A percentile compares a stretch with the other conserved stretches of the same genome.
These are phyloP conservation scores for Glomeris maerens DNA, from an alignment of 1,140 invertebrate species.

Conservation along the genomic window DNA sequence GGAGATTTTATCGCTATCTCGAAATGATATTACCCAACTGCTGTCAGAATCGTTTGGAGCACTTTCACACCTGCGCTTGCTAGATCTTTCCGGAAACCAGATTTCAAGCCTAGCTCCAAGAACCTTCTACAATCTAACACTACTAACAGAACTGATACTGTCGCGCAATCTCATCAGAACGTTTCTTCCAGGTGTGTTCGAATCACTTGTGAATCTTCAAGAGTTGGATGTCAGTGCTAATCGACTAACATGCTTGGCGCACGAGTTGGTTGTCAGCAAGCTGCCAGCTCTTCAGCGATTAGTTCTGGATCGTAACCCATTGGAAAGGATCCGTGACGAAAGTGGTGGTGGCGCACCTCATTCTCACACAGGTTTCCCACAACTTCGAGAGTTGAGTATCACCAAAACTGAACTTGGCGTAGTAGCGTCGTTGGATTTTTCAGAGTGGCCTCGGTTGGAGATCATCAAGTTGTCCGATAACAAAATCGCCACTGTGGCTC, in stretches of 20 bases:
- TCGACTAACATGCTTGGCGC: slow-evolving; percentile 61
- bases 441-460: slow-evolving; percentile 62
- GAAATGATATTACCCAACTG: slow-evolving; percentile 19
- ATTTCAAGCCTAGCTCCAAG: slow-evolving; percentile 56
- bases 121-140: slow-evolving; percentile 47
- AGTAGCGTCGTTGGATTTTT: slow-evolving; percentile 72
- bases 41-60: slow-evolving; percentile 15
- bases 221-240: slow-evolving; percentile 64
- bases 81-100: slow-evolving; percentile 50
- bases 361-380: background rate
- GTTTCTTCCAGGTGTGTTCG: slow-evolving; percentile 65
- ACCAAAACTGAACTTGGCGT: slow-evolving; percentile 67
- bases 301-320: slow-evolving; percentile 65
- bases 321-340: slow-evolving; percentile 40
- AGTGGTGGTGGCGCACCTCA: slow-evolving; percentile 14
- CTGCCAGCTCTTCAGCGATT: slow-evolving; percentile 54
- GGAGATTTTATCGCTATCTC: slow-evolving; percentile 31
- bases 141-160: slow-evolving; percentile 56
- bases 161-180: slow-evolving; percentile 57
- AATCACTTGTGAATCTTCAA: slow-evolving; percentile 41
- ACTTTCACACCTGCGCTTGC: slow-evolving; percentile 18
- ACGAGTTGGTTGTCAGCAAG: slow-evolving; percentile 54
- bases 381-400: slow-evolving; percentile 57
- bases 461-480: slow-evolving; percentile 59
- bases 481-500: slow-evolving; percentile 61